These are phyloP conservation scores for Eristalinus aeneus DNA, from an alignment of 2,888 invertebrate species.

Conservation along the genomic window DNA sequence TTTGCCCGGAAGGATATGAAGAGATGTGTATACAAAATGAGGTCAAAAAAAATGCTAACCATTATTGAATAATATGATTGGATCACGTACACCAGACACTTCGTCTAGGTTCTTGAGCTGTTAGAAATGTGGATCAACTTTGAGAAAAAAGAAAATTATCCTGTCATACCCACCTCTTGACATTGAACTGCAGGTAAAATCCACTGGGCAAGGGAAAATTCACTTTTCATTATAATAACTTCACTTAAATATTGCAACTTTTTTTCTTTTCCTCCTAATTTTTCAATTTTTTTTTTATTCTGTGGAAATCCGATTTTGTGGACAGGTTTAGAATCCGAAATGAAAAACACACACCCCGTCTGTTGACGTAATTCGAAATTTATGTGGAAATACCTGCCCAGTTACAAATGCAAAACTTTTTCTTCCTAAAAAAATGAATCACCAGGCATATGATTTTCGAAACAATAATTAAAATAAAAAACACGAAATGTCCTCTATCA, in stretches of 20 bases:
- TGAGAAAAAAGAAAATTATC: background rate
- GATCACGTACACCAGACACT: constrained; percentile 11
- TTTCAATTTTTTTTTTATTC: constrained; percentile 19
- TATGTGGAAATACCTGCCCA: background rate
- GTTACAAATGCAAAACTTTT: background rate
- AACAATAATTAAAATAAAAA: constrained; percentile 16
- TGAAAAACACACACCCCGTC: background rate
- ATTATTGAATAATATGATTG: constrained; percentile 31
- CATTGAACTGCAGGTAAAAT: constrained; percentile 77
- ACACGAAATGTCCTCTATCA: constrained; percentile 4
- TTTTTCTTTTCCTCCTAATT: constrained; percentile 6
- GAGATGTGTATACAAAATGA: background rate
- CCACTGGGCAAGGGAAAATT: constrained; percentile 74
- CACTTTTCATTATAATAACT: constrained; percentile 74
- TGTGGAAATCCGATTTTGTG: constrained; percentile 35
- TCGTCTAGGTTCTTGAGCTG: background rate
- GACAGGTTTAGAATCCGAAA: background rate
- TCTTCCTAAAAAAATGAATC: background rate
- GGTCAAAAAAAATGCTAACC: background rate
- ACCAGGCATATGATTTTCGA: background rate
- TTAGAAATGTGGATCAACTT: background rate
- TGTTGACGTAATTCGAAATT: constrained; percentile 27
- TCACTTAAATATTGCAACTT: constrained; percentile 15
- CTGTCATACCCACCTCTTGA: constrained; percentile 78
- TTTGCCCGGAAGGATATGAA: background rate